Evolutionary conservation across 2,797 vertebrate species (phyloP).

Genomic region (Capromys pilorides): DNA sequence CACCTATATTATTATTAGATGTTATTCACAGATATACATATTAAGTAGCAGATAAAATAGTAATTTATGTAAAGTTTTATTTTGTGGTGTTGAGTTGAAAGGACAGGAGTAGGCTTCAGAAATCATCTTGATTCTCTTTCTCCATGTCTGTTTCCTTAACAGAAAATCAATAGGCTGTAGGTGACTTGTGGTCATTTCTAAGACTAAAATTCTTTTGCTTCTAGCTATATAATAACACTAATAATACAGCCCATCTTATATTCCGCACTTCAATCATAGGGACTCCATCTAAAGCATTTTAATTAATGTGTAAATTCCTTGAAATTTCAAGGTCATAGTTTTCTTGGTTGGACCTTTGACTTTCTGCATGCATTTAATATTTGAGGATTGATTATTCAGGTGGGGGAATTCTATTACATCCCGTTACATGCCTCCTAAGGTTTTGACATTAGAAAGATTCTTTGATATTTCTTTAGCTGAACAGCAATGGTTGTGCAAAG

Average conservation of each 20-base stretch:
- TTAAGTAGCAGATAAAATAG: slow-evolving; percentile 5
- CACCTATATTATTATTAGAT: neutral
- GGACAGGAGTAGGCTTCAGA: neutral
- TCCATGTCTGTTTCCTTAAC: slow-evolving; percentile 10
- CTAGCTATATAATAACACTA: neutral
- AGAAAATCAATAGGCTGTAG: slow-evolving; percentile 3
- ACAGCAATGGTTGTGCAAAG: neutral
- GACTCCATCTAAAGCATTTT: slow-evolving; percentile 37
- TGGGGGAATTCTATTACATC: neutral
- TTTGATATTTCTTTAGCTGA: slow-evolving; percentile 39
- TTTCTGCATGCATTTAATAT: slow-evolving; percentile 21
- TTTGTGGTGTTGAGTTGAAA: neutral
- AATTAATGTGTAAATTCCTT: neutral
- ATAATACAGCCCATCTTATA: neutral
- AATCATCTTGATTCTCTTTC: slow-evolving; percentile 18
- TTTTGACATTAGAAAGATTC: slow-evolving; percentile 42
- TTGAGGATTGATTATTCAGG: neutral
- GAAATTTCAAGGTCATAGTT: slow-evolving; percentile 48
- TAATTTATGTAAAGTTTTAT: slow-evolving; percentile 5
- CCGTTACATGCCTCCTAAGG: neutral
- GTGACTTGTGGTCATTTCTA: neutral
- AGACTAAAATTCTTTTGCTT: slow-evolving; percentile 33
- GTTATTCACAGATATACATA: neutral
- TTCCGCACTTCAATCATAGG: slow-evolving; percentile 40
- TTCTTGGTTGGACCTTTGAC: slow-evolving; percentile 16